These are phyloP conservation scores for Argyra leucocephala DNA, from an alignment of 2,888 invertebrate genomes.

Conservation along the genomic window DNA sequence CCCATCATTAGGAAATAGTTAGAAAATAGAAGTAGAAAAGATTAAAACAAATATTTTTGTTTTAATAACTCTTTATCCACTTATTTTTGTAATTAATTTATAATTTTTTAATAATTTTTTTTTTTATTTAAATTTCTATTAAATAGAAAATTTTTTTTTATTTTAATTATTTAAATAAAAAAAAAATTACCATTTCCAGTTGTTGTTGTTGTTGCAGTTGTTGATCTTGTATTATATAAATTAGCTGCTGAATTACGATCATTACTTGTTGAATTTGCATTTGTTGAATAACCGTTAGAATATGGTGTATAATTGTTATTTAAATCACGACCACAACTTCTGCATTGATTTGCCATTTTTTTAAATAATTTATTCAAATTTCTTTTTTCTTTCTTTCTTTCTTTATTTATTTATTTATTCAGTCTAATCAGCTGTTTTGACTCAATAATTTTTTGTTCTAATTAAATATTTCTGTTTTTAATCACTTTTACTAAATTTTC, in stretches of 20 bases:
- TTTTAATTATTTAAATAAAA: background rate
- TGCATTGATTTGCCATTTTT: conserved; percentile 43
- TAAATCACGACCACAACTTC: conserved; percentile 44
- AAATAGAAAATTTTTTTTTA: too few species aligned
- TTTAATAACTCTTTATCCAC: too few species aligned
- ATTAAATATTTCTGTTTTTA: background rate
- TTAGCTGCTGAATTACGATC: conserved; percentile 29
- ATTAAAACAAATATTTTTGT: too few species aligned
- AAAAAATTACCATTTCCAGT: conserved; percentile 18
- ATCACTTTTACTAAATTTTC: background rate
- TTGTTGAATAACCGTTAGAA: conserved; percentile 41
- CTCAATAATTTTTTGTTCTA: background rate
- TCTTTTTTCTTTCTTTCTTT: conserved; percentile 22
- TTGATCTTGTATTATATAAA: conserved; percentile 18
- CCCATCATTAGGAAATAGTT: too few species aligned
- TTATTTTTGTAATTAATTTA: too few species aligned
- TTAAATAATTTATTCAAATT: conserved; percentile 16
- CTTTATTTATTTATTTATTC: conserved; percentile 2
- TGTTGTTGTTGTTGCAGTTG: conserved; percentile 11
- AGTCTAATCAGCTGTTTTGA: conserved; percentile 8
- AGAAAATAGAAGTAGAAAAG: too few species aligned
- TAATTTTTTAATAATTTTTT: too few species aligned
- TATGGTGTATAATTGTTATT: conserved; percentile 44
- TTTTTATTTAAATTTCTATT: too few species aligned
- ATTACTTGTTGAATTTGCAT: conserved; percentile 35